A percentile compares a stretch with the other conserved stretches of the same genome.
These are phyloP conservation scores for Entomyzon cyanotis DNA, from an alignment of 2,113 vertebrate genomes.

Conservation along the genomic window DNA sequence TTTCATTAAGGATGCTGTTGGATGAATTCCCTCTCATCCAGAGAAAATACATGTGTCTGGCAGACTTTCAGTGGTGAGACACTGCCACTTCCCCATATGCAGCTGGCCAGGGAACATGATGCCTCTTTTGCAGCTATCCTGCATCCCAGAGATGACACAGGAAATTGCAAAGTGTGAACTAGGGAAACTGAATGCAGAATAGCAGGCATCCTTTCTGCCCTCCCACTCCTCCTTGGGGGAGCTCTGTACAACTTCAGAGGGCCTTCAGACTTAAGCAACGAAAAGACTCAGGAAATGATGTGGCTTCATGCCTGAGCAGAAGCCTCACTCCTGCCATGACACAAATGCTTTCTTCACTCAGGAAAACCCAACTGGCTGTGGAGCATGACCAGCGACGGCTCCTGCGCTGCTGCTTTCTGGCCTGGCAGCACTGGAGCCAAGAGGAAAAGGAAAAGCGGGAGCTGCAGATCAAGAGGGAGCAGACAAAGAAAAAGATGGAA, in stretches of 20 bases:
- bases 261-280: neutral
- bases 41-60: neutral
- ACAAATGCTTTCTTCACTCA: conserved; percentile 49
- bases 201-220: neutral
- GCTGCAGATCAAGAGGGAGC: conserved; percentile 78
- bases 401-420: conserved; percentile 76
- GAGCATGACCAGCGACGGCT: conserved; percentile 79
- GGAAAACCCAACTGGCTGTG: conserved; percentile 79
- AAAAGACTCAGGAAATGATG: neutral
- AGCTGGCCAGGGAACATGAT: neutral
- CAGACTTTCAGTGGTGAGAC: neutral
- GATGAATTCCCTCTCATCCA: neutral
- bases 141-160: neutral
- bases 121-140: neutral
- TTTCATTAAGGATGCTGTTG: neutral
- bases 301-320: neutral
- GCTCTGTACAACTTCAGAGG: neutral
- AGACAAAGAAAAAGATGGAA: conserved; percentile 85
- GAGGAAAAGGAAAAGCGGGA: conserved; percentile 70
- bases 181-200: neutral
- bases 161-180: neutral
- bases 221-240: neutral
- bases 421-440: conserved; percentile 84
- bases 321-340: neutral
- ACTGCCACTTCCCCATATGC: neutral